phyloP scores from a whole-genome alignment of 2,888 invertebrate genomes.

The Dysmachus trigonus region DNA sequence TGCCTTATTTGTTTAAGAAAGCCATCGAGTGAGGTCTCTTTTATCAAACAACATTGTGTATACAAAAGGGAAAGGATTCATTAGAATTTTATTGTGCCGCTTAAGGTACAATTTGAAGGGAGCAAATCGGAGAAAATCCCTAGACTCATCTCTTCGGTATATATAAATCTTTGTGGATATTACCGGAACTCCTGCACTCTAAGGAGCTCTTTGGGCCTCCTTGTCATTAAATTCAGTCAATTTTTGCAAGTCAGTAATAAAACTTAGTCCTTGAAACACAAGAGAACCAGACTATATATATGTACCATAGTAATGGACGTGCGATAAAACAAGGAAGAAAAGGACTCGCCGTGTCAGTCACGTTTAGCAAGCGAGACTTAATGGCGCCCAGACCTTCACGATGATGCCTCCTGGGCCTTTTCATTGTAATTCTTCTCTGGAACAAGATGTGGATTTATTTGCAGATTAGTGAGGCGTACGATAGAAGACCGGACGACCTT shows the following conservation, averaged over 20 bases:
- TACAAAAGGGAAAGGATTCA: neutral
- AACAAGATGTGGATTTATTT: constrained; percentile 6
- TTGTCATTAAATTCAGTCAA: constrained; percentile 8
- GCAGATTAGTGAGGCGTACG: neutral
- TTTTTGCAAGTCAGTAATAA: neutral
- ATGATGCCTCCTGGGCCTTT: neutral
- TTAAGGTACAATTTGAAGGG: constrained; percentile 9
- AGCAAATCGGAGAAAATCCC: neutral
- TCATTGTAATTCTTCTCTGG: neutral
- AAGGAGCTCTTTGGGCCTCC: neutral
- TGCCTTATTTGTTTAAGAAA: neutral
- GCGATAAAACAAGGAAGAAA: neutral
- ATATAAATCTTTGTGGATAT: neutral
- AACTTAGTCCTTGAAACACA: neutral
- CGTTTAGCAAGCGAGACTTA: neutral
- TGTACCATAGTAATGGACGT: neutral
- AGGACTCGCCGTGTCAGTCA: neutral
- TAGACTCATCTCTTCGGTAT: neutral
- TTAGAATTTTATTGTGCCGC: neutral
- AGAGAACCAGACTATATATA: neutral
- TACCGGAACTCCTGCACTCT: neutral
- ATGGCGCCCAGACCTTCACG: neutral
- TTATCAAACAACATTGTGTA: neutral
- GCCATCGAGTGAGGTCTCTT: neutral
- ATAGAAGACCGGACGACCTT: neutral